Percentiles rank a stretch among this genome's conserved stretches.
Conservation (phyloP, 2,797 vertebrate species). For the Enteromius mattozi region DNA sequence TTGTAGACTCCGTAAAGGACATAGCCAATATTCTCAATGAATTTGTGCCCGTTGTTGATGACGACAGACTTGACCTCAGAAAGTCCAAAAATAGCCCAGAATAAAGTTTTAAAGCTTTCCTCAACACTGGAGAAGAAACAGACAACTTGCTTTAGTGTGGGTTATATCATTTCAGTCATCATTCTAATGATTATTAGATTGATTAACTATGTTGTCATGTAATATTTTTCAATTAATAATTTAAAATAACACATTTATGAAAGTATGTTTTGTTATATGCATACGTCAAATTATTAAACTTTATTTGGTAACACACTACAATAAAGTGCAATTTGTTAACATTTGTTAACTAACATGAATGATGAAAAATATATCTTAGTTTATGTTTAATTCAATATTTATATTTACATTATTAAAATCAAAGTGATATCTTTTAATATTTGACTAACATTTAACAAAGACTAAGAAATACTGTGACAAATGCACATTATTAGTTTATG, state of each 20-base stretch:
- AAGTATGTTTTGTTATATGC: background rate
- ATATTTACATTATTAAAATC: background rate
- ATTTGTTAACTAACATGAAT: background rate
- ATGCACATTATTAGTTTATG: background rate
- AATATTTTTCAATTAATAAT: no score
- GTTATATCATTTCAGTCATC: background rate
- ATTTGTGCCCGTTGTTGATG: conserved; percentile 92
- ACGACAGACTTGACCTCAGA: conserved; percentile 98
- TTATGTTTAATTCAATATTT: background rate
- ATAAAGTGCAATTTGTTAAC: background rate
- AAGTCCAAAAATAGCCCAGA: conserved; percentile 93
- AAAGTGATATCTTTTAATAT: background rate
- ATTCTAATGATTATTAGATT: background rate
- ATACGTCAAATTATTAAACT: background rate
- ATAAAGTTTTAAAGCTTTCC: conserved; percentile 94
- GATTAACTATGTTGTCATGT: no score
- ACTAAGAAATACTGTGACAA: background rate
- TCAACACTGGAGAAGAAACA: conserved; percentile 82
- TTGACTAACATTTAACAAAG: background rate
- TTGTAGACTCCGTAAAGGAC: conserved; percentile 98
- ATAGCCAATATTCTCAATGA: conserved; percentile 88
- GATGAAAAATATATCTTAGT: background rate
- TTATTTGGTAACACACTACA: background rate
- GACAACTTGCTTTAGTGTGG: background rate
- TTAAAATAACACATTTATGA: background rate